phyloP scores from a whole-genome alignment of 1,140 invertebrate genomes.

The Orius insidiosus region DNA sequence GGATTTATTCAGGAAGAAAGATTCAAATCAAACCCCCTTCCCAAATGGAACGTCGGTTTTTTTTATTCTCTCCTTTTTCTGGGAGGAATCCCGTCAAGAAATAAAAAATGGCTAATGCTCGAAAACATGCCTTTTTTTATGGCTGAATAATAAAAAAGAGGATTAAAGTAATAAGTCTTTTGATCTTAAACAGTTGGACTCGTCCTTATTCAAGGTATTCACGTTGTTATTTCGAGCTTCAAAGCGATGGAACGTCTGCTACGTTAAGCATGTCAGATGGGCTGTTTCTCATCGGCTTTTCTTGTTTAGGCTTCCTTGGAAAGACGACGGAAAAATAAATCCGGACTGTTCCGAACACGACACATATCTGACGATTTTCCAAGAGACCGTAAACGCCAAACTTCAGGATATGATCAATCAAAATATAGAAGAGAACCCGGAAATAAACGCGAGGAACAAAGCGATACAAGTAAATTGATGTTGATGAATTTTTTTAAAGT shows the following conservation, averaged over 20 bases:
- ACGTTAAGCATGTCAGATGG: no score
- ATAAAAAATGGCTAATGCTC: no score
- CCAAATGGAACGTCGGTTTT: slow-evolving; percentile 8
- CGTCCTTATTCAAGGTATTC: neutral
- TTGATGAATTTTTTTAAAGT: neutral
- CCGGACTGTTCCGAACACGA: slow-evolving; percentile 37
- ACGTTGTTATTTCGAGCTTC: no score
- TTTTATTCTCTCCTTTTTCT: neutral
- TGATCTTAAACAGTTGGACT: neutral
- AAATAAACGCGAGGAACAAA: slow-evolving; percentile 22
- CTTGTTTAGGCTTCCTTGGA: slow-evolving; percentile 21
- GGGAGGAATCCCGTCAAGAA: no score
- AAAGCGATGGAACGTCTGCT: no score
- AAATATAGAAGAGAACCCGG: slow-evolving; percentile 51
- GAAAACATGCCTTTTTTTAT: no score
- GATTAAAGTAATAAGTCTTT: neutral
- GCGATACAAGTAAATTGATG: slow-evolving; percentile 19
- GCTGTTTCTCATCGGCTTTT: no score
- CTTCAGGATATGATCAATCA: slow-evolving; percentile 47
- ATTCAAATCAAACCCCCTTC: neutral
- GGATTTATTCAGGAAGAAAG: no score
- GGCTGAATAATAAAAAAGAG: no score
- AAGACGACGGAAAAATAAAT: slow-evolving; percentile 29
- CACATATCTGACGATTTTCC: slow-evolving; percentile 39
- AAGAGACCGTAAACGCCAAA: slow-evolving; percentile 42